These are phyloP conservation scores for Synanthedon myopaeformis DNA, from an alignment of 2,888 invertebrate species.

Conservation along the genomic window DNA sequence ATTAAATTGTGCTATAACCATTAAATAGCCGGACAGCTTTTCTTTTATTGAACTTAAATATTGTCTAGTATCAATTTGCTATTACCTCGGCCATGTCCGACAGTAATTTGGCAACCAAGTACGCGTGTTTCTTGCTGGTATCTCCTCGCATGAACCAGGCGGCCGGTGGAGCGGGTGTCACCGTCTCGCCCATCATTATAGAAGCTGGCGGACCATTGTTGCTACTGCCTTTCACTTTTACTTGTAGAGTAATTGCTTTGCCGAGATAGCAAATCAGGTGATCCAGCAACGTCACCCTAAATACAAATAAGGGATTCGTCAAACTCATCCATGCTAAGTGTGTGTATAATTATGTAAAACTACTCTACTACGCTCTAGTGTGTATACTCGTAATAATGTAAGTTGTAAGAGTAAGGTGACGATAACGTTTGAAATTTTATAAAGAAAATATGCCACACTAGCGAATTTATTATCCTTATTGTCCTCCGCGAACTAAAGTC, in stretches of 20 bases:
- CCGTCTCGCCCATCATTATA: constrained; percentile 69
- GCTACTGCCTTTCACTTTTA: constrained; percentile 73
- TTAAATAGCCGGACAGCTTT: too few relatives aligned
- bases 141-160: constrained; percentile 92
- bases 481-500: too few relatives aligned
- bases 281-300: constrained; percentile 83
- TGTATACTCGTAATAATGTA: too few relatives aligned
- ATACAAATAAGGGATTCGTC: background rate
- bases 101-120: constrained; percentile 87
- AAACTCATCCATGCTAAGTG: too few relatives aligned
- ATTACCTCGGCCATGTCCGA: constrained; percentile 92
- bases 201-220: constrained; percentile 39
- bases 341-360: too few relatives aligned
- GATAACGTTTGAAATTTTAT: background rate
- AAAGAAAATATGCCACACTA: too few relatives aligned
- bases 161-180: constrained; percentile 29
- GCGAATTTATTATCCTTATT: too few relatives aligned
- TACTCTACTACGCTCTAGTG: too few relatives aligned
- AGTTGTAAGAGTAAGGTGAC: too few relatives aligned
- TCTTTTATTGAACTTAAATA: too few relatives aligned
- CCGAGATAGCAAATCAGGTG: constrained; percentile 92
- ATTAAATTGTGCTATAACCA: too few relatives aligned
- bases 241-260: constrained; percentile 90
- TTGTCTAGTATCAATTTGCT: too few relatives aligned
- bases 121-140: constrained; percentile 86